Percentiles rank a stretch among this genome's conserved stretches.
Evolutionary conservation across 2,797 vertebrate genomes (phyloP).

Genomic region (Kryptopterus vitreolus): DNA sequence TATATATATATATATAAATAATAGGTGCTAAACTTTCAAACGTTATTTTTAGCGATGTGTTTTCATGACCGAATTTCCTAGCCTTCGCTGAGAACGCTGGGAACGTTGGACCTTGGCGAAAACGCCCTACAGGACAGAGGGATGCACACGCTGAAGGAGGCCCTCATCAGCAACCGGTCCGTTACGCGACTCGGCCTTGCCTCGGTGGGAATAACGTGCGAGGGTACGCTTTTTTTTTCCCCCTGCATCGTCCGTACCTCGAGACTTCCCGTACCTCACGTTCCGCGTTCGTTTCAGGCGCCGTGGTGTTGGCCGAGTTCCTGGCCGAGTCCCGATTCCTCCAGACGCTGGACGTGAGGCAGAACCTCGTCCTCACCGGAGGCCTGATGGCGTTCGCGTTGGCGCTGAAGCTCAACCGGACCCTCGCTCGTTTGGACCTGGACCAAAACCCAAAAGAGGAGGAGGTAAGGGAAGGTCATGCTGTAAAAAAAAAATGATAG

Average conservation of each 20-base stretch:
- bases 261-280: neutral
- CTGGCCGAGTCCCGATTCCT: conserved; percentile 70
- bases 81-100: conserved; percentile 68
- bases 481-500: no score
- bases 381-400: conserved; percentile 76
- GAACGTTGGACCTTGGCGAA: conserved; percentile 70
- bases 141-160: conserved; percentile 68
- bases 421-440: conserved; percentile 66
- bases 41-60: no score
- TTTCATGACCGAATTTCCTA: no score
- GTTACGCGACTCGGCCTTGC: conserved; percentile 68
- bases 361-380: conserved; percentile 69
- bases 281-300: conserved; percentile 59
- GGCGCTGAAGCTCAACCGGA: conserved; percentile 73
- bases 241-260: neutral
- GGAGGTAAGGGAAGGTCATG: conserved; percentile 61
- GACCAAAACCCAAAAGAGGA: conserved; percentile 61
- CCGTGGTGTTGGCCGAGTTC: conserved; percentile 74
- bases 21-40: no score
- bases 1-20: no score
- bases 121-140: conserved; percentile 71
- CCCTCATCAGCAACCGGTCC: conserved; percentile 72
- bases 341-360: conserved; percentile 65
- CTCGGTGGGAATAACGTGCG: conserved; percentile 68
- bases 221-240: conserved; percentile 62